Evolutionary conservation across 2,113 vertebrate genomes (phyloP).

Genomic region (Saccopteryx leptura): DNA sequence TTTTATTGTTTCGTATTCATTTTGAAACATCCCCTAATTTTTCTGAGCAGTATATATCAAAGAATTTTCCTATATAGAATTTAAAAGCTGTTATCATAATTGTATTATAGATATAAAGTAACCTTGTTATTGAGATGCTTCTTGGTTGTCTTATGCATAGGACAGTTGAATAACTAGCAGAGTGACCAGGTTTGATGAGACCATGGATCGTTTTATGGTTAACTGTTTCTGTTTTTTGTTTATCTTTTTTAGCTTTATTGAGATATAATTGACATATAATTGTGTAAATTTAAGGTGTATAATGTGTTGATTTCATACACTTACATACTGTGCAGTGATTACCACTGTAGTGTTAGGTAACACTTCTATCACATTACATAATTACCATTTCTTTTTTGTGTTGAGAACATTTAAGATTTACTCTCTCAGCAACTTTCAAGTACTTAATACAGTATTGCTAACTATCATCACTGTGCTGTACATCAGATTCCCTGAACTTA

Average conservation of each 20-base stretch:
- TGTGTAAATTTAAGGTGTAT: neutral
- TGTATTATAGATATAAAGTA: neutral
- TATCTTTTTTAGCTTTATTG: neutral
- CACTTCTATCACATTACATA: neutral
- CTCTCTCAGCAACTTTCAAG: neutral
- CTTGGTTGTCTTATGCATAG: neutral
- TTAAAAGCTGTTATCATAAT: neutral
- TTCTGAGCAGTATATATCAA: neutral
- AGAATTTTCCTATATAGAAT: neutral
- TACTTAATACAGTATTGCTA: neutral
- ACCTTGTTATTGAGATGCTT: neutral
- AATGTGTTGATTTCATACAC: conserved; percentile 21
- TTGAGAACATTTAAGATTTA: neutral
- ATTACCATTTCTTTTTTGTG: neutral
- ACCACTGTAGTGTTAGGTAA: neutral
- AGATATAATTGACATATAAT: neutral
- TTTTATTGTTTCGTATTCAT: too few relatives aligned
- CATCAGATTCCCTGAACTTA: neutral
- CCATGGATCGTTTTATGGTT: neutral
- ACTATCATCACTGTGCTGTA: neutral
- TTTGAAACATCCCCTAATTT: too few relatives aligned
- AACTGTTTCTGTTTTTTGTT: neutral
- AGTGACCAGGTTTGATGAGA: conserved; percentile 27
- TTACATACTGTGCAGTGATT: neutral
- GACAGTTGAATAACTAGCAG: neutral